A percentile compares a stretch with the other conserved stretches of the same genome.
These are phyloP conservation scores for Mallateleia sp. DNA, from an alignment of 2,888 invertebrate genomes.

Conservation along the genomic window DNA sequence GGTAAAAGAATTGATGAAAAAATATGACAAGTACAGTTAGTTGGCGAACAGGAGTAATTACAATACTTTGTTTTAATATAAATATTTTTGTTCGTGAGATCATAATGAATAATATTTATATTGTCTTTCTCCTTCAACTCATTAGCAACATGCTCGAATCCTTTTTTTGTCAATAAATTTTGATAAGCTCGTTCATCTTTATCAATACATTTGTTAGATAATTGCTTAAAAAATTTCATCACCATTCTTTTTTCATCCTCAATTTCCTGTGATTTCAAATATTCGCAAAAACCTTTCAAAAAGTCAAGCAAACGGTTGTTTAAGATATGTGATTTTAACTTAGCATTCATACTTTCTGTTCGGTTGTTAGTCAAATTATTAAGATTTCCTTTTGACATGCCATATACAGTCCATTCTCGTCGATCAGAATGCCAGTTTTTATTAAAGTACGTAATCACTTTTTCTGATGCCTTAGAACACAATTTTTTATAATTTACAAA, in stretches of 20 bases:
- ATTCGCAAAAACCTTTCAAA: background rate
- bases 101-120: too few species aligned
- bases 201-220: too few species aligned
- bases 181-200: background rate
- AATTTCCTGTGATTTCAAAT: too few species aligned
- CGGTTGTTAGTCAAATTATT: conserved; percentile 30
- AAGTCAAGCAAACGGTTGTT: conserved; percentile 2
- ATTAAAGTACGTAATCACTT: conserved; percentile 39
- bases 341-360: conserved; percentile 33
- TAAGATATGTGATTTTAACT: conserved; percentile 5
- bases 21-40: background rate
- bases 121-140: background rate
- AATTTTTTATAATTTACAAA: background rate
- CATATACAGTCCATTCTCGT: conserved; percentile 33
- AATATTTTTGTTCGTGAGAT: too few species aligned
- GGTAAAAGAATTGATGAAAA: background rate
- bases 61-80: background rate
- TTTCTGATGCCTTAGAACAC: background rate
- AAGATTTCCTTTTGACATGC: conserved; percentile 37
- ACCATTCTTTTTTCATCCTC: too few species aligned
- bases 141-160: background rate
- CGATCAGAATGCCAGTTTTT: conserved; percentile 42
- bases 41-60: background rate
- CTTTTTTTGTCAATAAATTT: background rate
- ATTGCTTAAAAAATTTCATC: too few species aligned